These are phyloP conservation scores for Antigone vipio DNA, from an alignment of 2,113 vertebrate species.

Conservation along the genomic window DNA sequence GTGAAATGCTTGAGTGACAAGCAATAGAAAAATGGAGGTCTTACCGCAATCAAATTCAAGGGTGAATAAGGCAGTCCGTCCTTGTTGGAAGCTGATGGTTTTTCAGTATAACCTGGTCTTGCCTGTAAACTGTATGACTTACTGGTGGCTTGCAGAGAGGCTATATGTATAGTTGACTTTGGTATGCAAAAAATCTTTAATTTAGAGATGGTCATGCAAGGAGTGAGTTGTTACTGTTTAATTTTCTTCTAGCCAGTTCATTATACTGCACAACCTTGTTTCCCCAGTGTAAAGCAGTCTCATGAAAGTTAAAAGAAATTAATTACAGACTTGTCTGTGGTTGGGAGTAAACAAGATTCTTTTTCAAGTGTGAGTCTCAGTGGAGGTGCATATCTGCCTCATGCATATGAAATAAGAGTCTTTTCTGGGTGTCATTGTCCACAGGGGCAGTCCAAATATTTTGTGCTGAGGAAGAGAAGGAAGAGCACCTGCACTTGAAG, in stretches of 20 bases:
- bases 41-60: neutral
- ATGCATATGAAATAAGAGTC: neutral
- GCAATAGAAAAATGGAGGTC: neutral
- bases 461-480: neutral
- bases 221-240: neutral
- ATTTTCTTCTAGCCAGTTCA: neutral
- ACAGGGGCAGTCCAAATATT: neutral
- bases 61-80: neutral
- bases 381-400: neutral
- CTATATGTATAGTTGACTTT: neutral
- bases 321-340: neutral
- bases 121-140: neutral
- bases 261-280: neutral
- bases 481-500: neutral
- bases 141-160: neutral
- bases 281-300: neutral
- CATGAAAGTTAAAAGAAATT: neutral
- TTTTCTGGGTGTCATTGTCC: neutral
- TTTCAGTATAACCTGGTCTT: neutral
- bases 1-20: neutral
- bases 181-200: neutral
- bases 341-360: conserved; percentile 24
- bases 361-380: neutral
- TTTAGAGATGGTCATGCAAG: neutral
- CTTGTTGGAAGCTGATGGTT: neutral